These are phyloP conservation scores for Neoscelio sp. DNA, from an alignment of 2,888 invertebrate species.

Conservation along the genomic window DNA sequence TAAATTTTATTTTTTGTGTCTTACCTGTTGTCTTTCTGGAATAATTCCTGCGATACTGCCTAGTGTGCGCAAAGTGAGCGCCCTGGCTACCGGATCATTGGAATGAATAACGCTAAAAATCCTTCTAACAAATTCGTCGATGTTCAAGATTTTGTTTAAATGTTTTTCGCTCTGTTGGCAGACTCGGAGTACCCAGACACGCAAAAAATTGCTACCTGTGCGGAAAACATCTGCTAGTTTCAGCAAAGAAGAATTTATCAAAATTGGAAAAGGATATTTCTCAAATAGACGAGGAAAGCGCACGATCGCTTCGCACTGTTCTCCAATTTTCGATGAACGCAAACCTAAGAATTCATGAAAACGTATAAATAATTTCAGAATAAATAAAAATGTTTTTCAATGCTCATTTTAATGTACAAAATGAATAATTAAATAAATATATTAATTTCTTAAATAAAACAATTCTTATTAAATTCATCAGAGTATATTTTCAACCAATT, in stretches of 20 bases:
- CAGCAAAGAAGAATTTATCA: conserved; percentile 97
- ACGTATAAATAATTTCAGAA: conserved; percentile 15
- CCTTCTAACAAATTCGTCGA: conserved; percentile 95
- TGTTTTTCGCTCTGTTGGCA: conserved; percentile 98
- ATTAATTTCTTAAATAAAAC: no score
- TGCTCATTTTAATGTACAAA: no score
- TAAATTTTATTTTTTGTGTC: conserved; percentile 2
- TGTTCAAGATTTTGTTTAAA: conserved; percentile 96
- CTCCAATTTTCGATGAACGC: conserved; percentile 95
- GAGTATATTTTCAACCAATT: no score
- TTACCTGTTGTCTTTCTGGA: conserved; percentile 92
- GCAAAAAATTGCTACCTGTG: conserved; percentile 94
- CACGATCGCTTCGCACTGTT: conserved; percentile 98
- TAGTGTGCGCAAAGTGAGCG: conserved; percentile 93
- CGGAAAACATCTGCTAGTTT: conserved; percentile 98
- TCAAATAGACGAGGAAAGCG: conserved; percentile 97
- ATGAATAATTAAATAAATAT: no score
- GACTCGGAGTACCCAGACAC: conserved; percentile 96
- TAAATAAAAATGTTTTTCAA: conserved; percentile 14
- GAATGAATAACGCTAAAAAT: conserved; percentile 98
- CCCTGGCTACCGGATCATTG: conserved; percentile 98
- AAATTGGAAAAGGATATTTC: conserved; percentile 98
- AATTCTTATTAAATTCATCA: no score
- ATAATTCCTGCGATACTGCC: conserved; percentile 97
- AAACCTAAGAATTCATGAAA: conserved; percentile 92